A percentile compares a stretch with the other conserved stretches of the same genome.
Evolutionary conservation across 2,888 invertebrate genomes (phyloP).

Genomic region (Agrochola lota): DNA sequence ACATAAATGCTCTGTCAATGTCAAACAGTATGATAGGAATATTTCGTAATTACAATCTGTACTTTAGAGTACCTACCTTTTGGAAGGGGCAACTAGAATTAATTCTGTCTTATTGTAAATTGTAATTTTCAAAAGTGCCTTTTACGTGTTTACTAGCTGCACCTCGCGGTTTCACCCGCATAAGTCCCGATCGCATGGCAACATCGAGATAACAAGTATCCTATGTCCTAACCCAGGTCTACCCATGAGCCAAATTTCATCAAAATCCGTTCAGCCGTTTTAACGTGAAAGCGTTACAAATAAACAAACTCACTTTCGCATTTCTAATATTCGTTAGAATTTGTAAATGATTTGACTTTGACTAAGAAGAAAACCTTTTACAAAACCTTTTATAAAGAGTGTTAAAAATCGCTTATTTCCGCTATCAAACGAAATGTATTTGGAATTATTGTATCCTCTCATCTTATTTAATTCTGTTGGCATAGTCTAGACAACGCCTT

Average conservation of each 20-base stretch:
- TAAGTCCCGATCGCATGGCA: too few relatives aligned
- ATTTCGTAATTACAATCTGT: neutral
- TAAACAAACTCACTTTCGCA: too few relatives aligned
- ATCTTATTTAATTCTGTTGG: neutral
- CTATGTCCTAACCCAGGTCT: too few relatives aligned
- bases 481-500: slow-evolving; percentile 13
- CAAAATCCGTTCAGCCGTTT: too few relatives aligned
- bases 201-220: too few relatives aligned
- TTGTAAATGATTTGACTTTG: neutral
- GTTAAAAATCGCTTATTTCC: neutral
- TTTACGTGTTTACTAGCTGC: too few relatives aligned
- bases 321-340: too few relatives aligned
- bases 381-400: neutral
- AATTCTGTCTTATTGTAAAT: neutral
- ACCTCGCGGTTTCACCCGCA: too few relatives aligned
- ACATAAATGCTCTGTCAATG: neutral
- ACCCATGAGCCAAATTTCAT: too few relatives aligned
- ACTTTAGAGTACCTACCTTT: neutral
- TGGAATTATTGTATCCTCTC: neutral
- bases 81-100: neutral
- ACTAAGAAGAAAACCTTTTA: neutral
- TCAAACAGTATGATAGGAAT: neutral
- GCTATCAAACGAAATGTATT: neutral
- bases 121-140: too few relatives aligned
- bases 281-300: too few relatives aligned